Base-by-base conservation (phyloP, 2,888 invertebrate species). In the Sarcophaga caerulescens region DNA sequence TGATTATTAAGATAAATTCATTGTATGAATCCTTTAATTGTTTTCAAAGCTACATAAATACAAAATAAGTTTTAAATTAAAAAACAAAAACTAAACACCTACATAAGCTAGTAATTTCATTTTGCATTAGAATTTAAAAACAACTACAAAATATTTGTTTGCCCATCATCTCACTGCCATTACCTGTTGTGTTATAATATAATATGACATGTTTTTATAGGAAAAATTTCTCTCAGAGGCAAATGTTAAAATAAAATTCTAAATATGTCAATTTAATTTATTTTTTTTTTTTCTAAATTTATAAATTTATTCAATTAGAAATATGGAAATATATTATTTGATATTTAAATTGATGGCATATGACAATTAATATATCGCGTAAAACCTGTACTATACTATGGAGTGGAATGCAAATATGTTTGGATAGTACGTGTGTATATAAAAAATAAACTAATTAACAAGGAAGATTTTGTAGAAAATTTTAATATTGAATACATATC, bases 281-380 rank as follows among this genome's bases (percentile, higher is more conserved):
- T 12, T 45, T 21, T 44, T 65, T n/a, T n/a, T n/a, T n/a, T n/a
- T n/a, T n/a, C n/a, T n/a, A n/a, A n/a, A n/a, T n/a, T 14, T 25
- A 66, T 45, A 66, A 80, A 73, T 47, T 52, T 25, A 81, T 62
- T 74, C 68, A 74, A 60, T 68, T 21, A 25, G 68, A 68, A 81
- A 74, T 71, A 47, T 60, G 14, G 21, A 60, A 60, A n/a, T 21
- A n/a, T 21, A 10, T 1, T 17, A 69, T 69, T 6, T 19, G 2
- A 63, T 2, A 75, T 47, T 25, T 25, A 12, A 75, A 65, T 75
- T 19, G 11, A 52, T 52, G 52, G 17, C 52, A 14, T 52, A 52
- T 52, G 52, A 52, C 52, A 52, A 52, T 52, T 14, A 52, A 17
- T 52, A 52, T 2, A 17, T 17, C 52, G 0, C 52, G 10, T 10